Conservation (phyloP, 2,113 vertebrate species). For the Acinonyx jubatus region DNA sequence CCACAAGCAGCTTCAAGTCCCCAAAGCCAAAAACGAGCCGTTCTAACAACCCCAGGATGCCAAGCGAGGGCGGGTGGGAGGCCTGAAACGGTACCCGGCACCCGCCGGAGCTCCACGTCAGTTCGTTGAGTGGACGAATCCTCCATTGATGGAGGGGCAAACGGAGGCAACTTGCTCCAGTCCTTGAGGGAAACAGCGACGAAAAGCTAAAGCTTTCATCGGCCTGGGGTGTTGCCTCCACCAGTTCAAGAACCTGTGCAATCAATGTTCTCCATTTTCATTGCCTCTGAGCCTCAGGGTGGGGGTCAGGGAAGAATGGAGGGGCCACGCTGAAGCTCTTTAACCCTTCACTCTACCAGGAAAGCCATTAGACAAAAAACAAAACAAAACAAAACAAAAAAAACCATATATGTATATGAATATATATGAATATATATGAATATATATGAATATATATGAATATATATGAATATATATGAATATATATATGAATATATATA, state of each 20-base stretch:
- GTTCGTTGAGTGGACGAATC: not conserved
- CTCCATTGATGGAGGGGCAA: no score
- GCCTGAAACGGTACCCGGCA: not conserved
- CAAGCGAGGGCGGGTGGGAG: not conserved
- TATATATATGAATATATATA: no score
- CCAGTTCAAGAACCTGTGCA: not conserved
- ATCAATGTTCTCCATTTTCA: not conserved
- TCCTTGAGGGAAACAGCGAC: not conserved
- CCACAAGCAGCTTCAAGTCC: not conserved
- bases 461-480: rapidly evolving
- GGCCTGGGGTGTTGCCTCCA: not conserved
- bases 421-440: no score
- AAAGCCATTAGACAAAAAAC: not conserved
- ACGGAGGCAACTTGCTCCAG: not conserved
- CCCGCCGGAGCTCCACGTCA: not conserved
- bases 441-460: no score
- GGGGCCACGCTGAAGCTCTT: not conserved
- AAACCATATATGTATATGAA: rapidly evolving
- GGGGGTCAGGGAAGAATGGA: no score
- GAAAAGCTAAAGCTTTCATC: not conserved
- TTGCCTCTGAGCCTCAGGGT: not conserved
- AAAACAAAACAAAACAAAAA: no score
- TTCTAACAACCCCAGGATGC: not conserved
- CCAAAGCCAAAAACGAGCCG: not conserved
- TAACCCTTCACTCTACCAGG: not conserved